A percentile compares a stretch with the other conserved stretches of the same genome.
phyloP scores from a whole-genome alignment of 2,113 vertebrate species.

The Axis porcinus region DNA sequence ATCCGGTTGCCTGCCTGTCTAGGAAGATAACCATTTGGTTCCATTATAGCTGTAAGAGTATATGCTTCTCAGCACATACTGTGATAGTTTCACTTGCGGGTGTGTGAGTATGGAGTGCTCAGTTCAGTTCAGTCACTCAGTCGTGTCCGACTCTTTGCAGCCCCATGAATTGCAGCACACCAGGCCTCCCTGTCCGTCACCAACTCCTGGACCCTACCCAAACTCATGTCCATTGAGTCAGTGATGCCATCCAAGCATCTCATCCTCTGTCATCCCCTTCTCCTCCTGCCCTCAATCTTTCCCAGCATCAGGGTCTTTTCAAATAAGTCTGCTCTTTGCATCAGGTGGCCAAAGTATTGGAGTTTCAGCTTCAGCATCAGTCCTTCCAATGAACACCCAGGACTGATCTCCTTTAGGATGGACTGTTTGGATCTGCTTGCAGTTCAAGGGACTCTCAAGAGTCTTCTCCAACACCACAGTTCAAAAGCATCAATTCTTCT shows the following conservation, averaged over 20 bases:
- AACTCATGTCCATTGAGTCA: background rate
- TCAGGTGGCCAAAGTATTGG: background rate
- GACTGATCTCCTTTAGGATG: background rate
- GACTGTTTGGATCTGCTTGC: background rate
- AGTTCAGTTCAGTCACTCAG: background rate
- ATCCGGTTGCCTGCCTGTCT: background rate
- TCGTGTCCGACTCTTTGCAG: fast-evolving
- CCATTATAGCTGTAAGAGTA: background rate
- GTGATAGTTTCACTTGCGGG: background rate
- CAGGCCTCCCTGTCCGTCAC: background rate
- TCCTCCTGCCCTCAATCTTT: background rate
- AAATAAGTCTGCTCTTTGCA: fast-evolving
- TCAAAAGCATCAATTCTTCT: background rate
- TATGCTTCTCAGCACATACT: background rate
- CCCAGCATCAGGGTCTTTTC: background rate
- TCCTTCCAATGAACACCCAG: background rate
- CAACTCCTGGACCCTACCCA: background rate
- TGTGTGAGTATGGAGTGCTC: background rate
- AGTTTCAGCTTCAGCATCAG: background rate
- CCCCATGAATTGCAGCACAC: fast-evolving
- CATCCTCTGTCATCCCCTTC: background rate
- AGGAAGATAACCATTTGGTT: background rate
- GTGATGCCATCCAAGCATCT: background rate
- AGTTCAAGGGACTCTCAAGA: background rate
- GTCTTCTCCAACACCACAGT: background rate